Base-by-base conservation (phyloP, 1,140 invertebrate genomes). In the Dreissena polymorpha region DNA sequence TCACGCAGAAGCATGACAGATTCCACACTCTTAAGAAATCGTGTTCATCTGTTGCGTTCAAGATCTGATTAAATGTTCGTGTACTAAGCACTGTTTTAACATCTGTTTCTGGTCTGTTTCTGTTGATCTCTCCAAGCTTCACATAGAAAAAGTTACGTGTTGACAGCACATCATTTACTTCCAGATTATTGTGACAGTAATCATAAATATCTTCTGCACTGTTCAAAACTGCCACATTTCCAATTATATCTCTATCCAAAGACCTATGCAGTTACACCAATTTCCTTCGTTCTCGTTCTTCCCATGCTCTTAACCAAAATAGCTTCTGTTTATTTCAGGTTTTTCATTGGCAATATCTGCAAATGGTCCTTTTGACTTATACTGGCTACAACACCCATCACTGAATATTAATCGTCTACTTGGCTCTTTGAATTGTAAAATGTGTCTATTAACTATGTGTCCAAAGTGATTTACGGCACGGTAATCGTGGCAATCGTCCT, bases 241-340 rank as follows among this genome's bases (percentile, higher is more conserved):
- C 68, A 14, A 68, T 69, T 23, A 84, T 84, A 23, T 76, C 77
- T 51, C 85, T 57, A 50, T 86, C 85, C 2, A 86, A 5, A 39
- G 71, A 55, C 55, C 77, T 63, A 53, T 86, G 84, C 5, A 86
- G 0, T n/a, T 25, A 81, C 69, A 10, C 83, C 85, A 50, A 71
- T 86, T 50, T 85, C 63, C 83, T 67, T 86, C 85, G 60, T 77
- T 74, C 16, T 75, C 76, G 12, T 65, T 51, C 53, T 86, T 5
- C n/a, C 85, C 85, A 75, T 86, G 85, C 49, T 86, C 85, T 50
- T 82, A 86, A 16, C 83, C 86, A 73, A 77, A 86, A 63, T 55
- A 86, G 51, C 85, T 84, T 74, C 78, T 75, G 18, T 71, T 78
- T 8, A 83, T 57, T 10, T 70, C 16, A 0, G 3, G 29, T 18